phyloP scores from a whole-genome alignment of 2,888 invertebrate genomes.

The Drosophila villosipedis region DNA sequence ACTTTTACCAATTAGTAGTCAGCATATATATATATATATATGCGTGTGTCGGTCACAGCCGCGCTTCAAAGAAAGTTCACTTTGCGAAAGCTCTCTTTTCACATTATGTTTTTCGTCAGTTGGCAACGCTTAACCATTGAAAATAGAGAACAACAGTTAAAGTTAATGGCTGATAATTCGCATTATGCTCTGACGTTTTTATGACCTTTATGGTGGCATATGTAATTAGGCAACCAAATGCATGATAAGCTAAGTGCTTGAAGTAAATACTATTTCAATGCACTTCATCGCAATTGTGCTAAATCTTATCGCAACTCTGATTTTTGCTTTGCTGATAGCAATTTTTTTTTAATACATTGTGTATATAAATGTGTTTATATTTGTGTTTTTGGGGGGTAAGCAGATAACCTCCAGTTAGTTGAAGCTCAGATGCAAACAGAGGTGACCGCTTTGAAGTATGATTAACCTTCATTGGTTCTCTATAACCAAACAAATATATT shows the following conservation, averaged over 20 bases:
- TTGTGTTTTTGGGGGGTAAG: neutral
- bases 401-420: conserved; percentile 27
- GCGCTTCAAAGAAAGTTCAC: conserved; percentile 24
- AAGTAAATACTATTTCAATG: conserved; percentile 23
- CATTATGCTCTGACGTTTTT: conserved; percentile 40
- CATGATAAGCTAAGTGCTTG: conserved; percentile 38
- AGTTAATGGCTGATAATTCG: conserved; percentile 23
- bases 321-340: conserved; percentile 26
- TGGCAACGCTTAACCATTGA: conserved; percentile 46
- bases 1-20: conserved; percentile 18
- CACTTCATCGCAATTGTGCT: conserved; percentile 18
- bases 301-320: conserved; percentile 21
- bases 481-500: conserved; percentile 1
- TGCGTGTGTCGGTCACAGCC: conserved; percentile 9
- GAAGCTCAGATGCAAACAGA: conserved; percentile 23
- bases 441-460: conserved; percentile 34
- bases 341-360: neutral
- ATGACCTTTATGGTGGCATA: conserved; percentile 26
- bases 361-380: neutral
- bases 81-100: conserved; percentile 29
- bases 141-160: conserved; percentile 22
- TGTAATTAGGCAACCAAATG: conserved; percentile 36
- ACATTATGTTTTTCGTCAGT: neutral
- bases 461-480: conserved; percentile 48
- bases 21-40: neutral